Evolutionary conservation across 2,113 vertebrate species (phyloP), one percentile per base, ranked within the genome.

Genomic region (Hippocampus mohnikei): DNA sequence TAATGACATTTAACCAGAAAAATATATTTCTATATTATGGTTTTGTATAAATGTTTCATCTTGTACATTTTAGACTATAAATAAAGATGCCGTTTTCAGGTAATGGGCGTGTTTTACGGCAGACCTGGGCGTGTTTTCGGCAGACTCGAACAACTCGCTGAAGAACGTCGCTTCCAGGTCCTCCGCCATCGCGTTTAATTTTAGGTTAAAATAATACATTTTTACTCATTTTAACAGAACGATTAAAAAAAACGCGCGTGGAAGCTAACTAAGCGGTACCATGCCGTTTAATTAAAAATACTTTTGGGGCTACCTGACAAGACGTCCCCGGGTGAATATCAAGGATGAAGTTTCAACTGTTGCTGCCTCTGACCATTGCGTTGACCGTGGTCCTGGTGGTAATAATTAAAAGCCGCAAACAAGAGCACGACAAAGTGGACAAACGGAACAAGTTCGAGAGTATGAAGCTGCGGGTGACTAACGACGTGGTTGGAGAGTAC

Each of bases 401-500:
- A 2, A 0, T 86, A 5, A 69, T 87, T 0, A 78, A 79, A 18
- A 6, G 70, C 0, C 86, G 83, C 21, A 65, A 48, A 8, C 77
- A 9, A 7, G 70, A 85, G 13, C 4, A 68, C 0, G 21, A 66
- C 0, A n/a, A 42, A 0, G 20, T 79, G 0, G n/a, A 21, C 0
- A 90, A 72, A 52, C 50, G 8, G 8, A 3, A 0, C n/a, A 65
- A 11, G 56, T 88, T 91, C 40, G 27, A 81, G 66, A 66, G 69
- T 0, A 80, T 90, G 41, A 92, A 89, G 55, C 33, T 89, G 42
- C 79, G 73, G 16, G 86, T 92, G 62, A 75, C 79, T 16, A 0
- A 1, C 15, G 89, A 91, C 2, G 67, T 92, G 8, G 65, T 92
- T 69, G 5, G 0, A 15, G 91, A 90, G 37, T 80, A 73, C 6